Base-by-base conservation (phyloP, 23 tunicate species). In the Trididemnum miniatum region DNA sequence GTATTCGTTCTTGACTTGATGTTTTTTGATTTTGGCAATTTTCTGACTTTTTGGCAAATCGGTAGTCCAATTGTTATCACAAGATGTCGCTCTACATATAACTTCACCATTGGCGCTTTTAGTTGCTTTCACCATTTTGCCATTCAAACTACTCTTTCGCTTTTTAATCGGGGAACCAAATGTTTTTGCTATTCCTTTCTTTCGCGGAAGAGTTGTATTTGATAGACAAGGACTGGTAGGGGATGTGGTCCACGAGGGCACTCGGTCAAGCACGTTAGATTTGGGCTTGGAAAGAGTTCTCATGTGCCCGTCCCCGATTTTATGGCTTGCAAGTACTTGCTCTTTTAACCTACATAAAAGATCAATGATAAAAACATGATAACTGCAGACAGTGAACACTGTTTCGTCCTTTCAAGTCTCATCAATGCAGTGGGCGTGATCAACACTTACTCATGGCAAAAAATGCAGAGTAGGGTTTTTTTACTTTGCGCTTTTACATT, bases 201-300 rank as follows among this genome's bases (percentile, higher is more conserved):
- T 67, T 24, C 75, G 37, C 9, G 31, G 75, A 31, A 31, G 18
- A 38, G 75, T 3, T 7, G n/a, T 4, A 24, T 33, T 32, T 31
- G 38, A 67, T 4, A 67, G 22, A 22, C 75, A 30, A 3, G 75
- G 18, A 33, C 29, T 62, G 26, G 57, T 9, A 12, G 67, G 29
- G 4, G 67, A 62, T 25, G 26, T 25, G 20, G 29, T 20, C 67
- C 27, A 62, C 5, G 67, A 4, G 20, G 67, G 29, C 5, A 62
- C 29, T 25, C 22, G 20, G 29, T 62, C 67, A 4, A 20, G 27
- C 5, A 62, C 5, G 25, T 20, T 12, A n/a, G 67, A 62, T 62
- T 25, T n/a, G 25, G 67, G 22, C 67, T 62, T 62, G 67, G 54
- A 44, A n/a, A n/a, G n/a, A n/a, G n/a, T n/a, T n/a, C n/a, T n/a